Evolutionary conservation across 1,140 invertebrate genomes (phyloP), one percentile per base, ranked within the genome.

Genomic region (Thalassaphorura encarpata): DNA sequence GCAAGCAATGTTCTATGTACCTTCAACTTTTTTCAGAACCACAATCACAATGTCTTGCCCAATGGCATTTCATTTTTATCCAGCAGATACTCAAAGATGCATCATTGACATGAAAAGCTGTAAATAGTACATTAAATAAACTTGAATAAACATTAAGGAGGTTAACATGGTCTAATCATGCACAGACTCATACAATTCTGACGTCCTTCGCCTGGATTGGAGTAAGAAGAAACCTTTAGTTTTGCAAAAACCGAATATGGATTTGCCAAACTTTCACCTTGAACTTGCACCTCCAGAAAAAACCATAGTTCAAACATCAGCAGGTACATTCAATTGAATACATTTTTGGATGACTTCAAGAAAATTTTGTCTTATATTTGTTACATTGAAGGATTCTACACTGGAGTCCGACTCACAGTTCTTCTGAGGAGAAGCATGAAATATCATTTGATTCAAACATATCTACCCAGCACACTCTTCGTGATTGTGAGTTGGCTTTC

Each of bases 401-500:
- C 60, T 16, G 54, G 29, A 36, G 33, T 64, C 19, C 51, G 33
- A 39, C 29, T 64, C n/a, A 40, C 54, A 24, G 36, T 64, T 18
- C 19, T 52, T n/a, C 53, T 64, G 21, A 29, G 19, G 16, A 31
- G 63, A 11, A 51, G 55, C 16, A 54, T 64, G 27, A 64, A 43
- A 40, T 64, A 63, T 57, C 58, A 64, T 42, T 41, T 64, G 8
- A 43, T 65, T 39, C 58, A 65, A 45, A 66, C 55, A 18, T 67
- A 62, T 42, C 36, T 67, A 5, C 66, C 66, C 13, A 63, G 60
- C 23, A 59, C 54, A 6, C 41, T 67, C 40, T 63, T 67, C 36
- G 63, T 67, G 13, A 50, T 66, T 45, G 65, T 67, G 5, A 58
- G 61, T 1, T 67, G 66, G 66, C 63, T 67, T 29, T 36, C 28